A percentile compares a stretch with the other conserved stretches of the same genome.
Evolutionary conservation across 2,113 vertebrate genomes (phyloP).

Genomic region (Cyprinus carpio): DNA sequence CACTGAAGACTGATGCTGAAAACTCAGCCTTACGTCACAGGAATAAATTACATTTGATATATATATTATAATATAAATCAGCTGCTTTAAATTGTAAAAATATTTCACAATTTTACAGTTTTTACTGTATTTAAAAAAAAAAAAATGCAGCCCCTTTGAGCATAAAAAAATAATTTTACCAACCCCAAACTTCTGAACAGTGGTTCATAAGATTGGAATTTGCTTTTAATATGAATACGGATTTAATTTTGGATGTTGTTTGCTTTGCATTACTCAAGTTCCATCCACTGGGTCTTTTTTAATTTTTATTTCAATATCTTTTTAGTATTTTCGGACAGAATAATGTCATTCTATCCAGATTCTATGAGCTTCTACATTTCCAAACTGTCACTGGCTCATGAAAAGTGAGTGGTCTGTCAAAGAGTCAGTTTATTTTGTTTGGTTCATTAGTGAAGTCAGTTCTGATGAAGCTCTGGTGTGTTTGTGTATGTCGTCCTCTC

Average conservation of each 20-base stretch:
- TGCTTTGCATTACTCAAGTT: neutral
- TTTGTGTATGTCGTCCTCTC: slow-evolving; percentile 2
- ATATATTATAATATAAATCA: neutral
- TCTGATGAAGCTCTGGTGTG: slow-evolving; percentile 6
- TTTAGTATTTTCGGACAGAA: neutral
- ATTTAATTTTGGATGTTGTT: neutral
- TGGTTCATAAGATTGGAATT: neutral
- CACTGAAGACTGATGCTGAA: neutral
- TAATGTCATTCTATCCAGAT: neutral
- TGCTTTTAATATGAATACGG: neutral
- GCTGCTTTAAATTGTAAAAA: neutral
- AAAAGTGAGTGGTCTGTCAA: neutral
- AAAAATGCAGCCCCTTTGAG: neutral
- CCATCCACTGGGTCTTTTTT: no score
- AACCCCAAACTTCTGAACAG: neutral
- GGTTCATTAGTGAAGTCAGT: neutral
- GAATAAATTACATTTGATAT: neutral
- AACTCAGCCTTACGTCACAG: neutral
- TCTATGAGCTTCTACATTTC: neutral
- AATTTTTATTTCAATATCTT: neutral
- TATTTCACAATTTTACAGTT: neutral
- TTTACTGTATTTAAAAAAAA: neutral
- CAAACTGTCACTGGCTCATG: neutral
- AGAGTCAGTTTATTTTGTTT: neutral
- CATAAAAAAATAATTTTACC: no score